phyloP scores from a whole-genome alignment of 1,140 invertebrate genomes.

The Oscheius sp. region DNA sequence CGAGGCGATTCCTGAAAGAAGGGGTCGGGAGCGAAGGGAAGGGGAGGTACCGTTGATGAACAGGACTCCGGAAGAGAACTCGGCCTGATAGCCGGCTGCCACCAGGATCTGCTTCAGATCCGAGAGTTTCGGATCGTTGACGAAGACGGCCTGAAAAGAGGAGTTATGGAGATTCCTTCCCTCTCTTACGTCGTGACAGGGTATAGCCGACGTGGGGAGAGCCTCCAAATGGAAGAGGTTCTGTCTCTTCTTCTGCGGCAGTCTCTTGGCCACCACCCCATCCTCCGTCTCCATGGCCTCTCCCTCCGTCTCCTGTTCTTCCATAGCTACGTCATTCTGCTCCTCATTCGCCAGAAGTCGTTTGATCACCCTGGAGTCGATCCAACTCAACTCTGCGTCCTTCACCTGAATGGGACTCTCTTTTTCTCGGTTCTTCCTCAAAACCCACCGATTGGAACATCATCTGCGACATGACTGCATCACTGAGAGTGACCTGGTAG shows the following conservation, averaged over 20 bases:
- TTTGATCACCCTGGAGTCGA: constrained; percentile 68
- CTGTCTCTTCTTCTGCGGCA: constrained; percentile 31
- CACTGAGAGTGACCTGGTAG: constrained; percentile 76
- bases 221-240: constrained; percentile 44
- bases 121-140: constrained; percentile 90
- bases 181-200: constrained; percentile 69
- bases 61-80: constrained; percentile 88
- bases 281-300: constrained; percentile 22
- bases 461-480: constrained; percentile 54
- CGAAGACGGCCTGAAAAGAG: constrained; percentile 72
- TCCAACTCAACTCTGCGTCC: constrained; percentile 84
- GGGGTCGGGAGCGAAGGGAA: background rate
- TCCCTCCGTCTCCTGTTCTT: constrained; percentile 29
- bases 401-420: constrained; percentile 63
- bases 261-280: background rate
- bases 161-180: background rate
- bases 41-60: constrained; percentile 78
- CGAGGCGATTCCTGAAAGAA: constrained; percentile 69
- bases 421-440: background rate
- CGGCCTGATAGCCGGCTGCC: constrained; percentile 80
- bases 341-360: constrained; percentile 17
- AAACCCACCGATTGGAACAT: constrained; percentile 45
- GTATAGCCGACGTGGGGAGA: constrained; percentile 61
- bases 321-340: constrained; percentile 6
- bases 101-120: constrained; percentile 94